Base-by-base conservation (phyloP, 2,797 vertebrate species). In the Anguilla obscura region DNA sequence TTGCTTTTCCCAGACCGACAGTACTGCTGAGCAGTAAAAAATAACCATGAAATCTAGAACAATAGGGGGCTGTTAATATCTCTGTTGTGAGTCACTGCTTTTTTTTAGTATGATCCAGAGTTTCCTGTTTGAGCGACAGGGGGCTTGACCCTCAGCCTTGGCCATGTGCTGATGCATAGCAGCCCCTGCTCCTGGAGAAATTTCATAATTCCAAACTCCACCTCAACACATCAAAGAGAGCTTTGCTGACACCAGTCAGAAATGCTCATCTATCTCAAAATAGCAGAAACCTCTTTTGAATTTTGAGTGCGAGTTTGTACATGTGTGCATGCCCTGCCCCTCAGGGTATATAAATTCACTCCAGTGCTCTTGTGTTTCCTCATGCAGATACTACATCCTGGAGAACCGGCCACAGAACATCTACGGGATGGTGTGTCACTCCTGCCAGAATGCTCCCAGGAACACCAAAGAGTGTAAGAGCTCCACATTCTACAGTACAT, bases 381-480 rank as follows among this genome's bases (percentile, higher is more conserved):
- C 1, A 89, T 88, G 16, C 90, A 99, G 98, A 92, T 98, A 98
- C 94, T 99, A 98, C 94, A 98, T 98, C 94, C 91, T 98, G 94
- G 98, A 99, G 89, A 98, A 96, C 94, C 95, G 97, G 88, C 97
- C 97, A 56, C 96, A 96, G 89, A 99, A 97, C 92, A 97, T 98
- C 90, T 99, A 99, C 0, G 97, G 97, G 87, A 97, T 98, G 98
- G 97, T 99, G 91, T 99, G 98, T 94, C 98, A 99, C 92, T 98
- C 98, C 0, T 99, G 98, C 93, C 96, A 97, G 91, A 94, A 98
- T 27, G 98, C 98, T 0, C 98, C 98, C 3, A 96, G 94, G 88
- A 98, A 98, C 94, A 97, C 97, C 93, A 99, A 98, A 95, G 98
- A 99, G 95, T 99, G 98, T 99, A 96, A 98, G 97, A 96, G 69